phyloP scores from a whole-genome alignment of 2,113 vertebrate species.

The Crotalus horridus region DNA sequence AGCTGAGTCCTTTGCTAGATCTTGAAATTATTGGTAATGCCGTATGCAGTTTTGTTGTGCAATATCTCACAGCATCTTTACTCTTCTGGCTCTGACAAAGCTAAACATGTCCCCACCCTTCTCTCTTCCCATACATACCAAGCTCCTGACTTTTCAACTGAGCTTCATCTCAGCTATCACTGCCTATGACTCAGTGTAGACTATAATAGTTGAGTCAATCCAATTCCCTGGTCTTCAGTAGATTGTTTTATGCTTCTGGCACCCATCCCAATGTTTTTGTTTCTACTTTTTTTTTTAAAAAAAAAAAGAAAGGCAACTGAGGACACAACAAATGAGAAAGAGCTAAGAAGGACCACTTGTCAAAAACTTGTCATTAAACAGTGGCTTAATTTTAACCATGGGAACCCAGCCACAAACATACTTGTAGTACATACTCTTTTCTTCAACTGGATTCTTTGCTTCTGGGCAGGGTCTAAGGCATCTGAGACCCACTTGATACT shows the following conservation, averaged over 20 bases:
- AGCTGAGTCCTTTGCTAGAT: background rate
- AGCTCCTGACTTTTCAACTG: background rate
- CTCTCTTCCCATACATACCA: background rate
- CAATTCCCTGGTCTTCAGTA: background rate
- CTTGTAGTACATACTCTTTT: conserved; percentile 62
- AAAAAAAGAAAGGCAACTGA: background rate
- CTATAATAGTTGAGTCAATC: background rate
- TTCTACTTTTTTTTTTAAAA: background rate
- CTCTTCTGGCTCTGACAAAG: background rate
- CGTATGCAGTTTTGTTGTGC: background rate
- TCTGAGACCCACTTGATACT: conserved; percentile 79
- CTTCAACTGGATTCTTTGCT: conserved; percentile 75
- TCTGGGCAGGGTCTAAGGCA: conserved; percentile 73
- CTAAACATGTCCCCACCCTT: background rate
- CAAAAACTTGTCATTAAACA: background rate
- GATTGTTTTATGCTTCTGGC: background rate
- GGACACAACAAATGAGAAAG: background rate
- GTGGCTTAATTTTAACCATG: background rate
- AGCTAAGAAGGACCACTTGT: background rate
- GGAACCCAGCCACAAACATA: background rate
- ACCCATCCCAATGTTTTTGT: background rate
- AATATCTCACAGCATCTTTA: background rate
- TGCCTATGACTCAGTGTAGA: background rate
- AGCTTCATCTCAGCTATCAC: background rate
- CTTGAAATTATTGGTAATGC: background rate